Evolutionary conservation across 1,140 invertebrate genomes (phyloP).

Genomic region (Lysiphlebus fabarum): DNA sequence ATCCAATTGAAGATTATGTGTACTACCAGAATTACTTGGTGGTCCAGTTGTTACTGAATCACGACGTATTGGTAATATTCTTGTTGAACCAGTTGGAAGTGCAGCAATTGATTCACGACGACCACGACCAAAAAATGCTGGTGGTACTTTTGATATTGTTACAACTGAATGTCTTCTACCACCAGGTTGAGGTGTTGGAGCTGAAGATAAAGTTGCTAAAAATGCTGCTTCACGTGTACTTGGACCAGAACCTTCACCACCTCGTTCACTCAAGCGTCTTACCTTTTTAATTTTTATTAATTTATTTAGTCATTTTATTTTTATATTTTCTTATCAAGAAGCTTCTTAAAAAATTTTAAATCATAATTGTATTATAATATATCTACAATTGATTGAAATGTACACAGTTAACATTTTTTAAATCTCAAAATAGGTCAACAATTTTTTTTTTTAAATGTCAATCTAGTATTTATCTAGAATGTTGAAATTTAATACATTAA

Average conservation of each 20-base stretch:
- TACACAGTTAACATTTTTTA: no score
- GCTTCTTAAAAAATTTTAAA: no score
- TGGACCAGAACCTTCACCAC: slow-evolving; percentile 66
- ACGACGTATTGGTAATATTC: slow-evolving; percentile 51
- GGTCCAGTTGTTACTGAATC: slow-evolving; percentile 59
- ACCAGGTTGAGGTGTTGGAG: slow-evolving; percentile 65
- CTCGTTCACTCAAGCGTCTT: slow-evolving; percentile 72
- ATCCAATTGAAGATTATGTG: slow-evolving; percentile 77
- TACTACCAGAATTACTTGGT: slow-evolving; percentile 69
- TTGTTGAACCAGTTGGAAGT: slow-evolving; percentile 58
- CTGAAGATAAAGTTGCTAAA: slow-evolving; percentile 72
- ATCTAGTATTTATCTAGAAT: no score
- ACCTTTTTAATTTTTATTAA: slow-evolving; percentile 51
- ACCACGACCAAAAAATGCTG: slow-evolving; percentile 69
- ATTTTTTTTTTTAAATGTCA: no score
- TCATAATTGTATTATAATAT: no score
- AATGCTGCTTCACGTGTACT: slow-evolving; percentile 71
- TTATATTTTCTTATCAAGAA: no score
- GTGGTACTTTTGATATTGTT: slow-evolving; percentile 75
- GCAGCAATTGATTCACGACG: slow-evolving; percentile 77
- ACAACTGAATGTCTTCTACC: slow-evolving; percentile 78
- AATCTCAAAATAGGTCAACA: no score
- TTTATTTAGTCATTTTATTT: no score
- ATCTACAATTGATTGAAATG: no score
- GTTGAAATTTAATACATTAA: no score